phyloP scores from a whole-genome alignment of 1,140 invertebrate species.

The Lordiphosa clarofinis region DNA sequence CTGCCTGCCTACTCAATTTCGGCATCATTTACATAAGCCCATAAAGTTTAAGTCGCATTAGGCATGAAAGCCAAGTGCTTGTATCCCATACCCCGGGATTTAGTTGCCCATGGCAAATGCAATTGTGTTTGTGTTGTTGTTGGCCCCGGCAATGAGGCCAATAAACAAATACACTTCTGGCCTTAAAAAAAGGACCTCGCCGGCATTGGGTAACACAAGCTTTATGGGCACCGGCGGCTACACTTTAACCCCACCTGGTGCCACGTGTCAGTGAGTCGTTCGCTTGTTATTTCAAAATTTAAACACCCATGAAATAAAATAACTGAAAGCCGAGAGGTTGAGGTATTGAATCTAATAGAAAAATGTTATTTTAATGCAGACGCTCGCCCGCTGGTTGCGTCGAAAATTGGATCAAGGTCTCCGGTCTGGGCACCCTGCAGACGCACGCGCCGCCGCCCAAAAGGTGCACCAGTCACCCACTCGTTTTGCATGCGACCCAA shows the following conservation, averaged over 20 bases:
- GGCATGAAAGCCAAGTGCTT: conserved; percentile 53
- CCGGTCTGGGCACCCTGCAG: conserved; percentile 3
- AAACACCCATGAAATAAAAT: conserved; percentile 9
- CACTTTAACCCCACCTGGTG: conserved; percentile 21
- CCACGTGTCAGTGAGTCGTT: background rate
- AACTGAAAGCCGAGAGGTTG: conserved; percentile 22
- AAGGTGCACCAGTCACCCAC: conserved; percentile 33
- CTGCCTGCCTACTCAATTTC: conserved; percentile 19
- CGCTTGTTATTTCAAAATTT: too few species aligned
- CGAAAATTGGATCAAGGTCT: conserved; percentile 69
- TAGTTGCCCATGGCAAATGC: conserved; percentile 73
- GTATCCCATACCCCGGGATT: conserved; percentile 25
- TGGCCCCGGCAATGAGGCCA: conserved; percentile 66
- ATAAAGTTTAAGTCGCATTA: conserved; percentile 73
- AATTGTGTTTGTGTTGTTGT: conserved; percentile 44
- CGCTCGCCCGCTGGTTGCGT: conserved; percentile 45
- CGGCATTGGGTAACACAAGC: conserved; percentile 26
- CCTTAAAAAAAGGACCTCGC: conserved; percentile 26
- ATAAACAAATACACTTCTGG: conserved; percentile 67
- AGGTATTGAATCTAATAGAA: conserved; percentile 72
- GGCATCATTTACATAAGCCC: conserved; percentile 67
- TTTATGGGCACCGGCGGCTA: conserved; percentile 50
- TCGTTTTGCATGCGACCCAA: conserved; percentile 35
- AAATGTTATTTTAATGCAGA: conserved; percentile 72
- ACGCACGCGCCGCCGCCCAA: conserved; percentile 27